These are phyloP conservation scores for Micrasema minimum DNA, from an alignment of 1,140 invertebrate genomes.

Conservation along the genomic window DNA sequence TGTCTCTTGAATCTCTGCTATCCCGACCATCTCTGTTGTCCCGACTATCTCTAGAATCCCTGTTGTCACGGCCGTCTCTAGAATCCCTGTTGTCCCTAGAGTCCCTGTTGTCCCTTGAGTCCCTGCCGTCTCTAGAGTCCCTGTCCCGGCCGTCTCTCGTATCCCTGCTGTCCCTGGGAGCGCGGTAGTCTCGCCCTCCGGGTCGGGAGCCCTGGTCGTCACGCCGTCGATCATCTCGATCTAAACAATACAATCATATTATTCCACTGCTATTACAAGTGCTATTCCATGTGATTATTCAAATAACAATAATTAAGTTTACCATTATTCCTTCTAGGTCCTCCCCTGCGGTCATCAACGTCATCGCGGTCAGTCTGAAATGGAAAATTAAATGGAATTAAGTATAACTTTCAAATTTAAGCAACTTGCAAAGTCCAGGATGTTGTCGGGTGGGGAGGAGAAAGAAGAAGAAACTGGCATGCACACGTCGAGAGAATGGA, in stretches of 20 bases:
- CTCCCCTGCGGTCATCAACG: constrained; percentile 47
- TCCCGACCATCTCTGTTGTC: constrained; percentile 46
- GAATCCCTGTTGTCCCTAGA: constrained; percentile 45
- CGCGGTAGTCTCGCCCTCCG: constrained; percentile 38
- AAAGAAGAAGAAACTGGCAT: too few species aligned
- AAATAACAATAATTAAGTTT: neutral
- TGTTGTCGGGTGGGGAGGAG: too few species aligned
- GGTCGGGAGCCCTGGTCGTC: constrained; percentile 36
- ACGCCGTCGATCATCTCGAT: constrained; percentile 28
- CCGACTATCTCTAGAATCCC: constrained; percentile 49
- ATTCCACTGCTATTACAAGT: too few species aligned
- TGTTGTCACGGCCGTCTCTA: constrained; percentile 52
- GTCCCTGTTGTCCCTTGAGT: constrained; percentile 32
- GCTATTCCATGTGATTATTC: too few species aligned
- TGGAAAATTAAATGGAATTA: too few species aligned
- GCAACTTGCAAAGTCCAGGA: too few species aligned
- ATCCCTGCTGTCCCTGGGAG: constrained; percentile 42
- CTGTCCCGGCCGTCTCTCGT: constrained; percentile 30
- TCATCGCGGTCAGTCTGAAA: constrained; percentile 58
- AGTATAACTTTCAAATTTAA: too few species aligned
- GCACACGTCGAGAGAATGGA: too few species aligned
- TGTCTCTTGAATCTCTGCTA: constrained; percentile 54
- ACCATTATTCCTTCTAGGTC: constrained; percentile 37
- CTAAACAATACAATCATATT: neutral
- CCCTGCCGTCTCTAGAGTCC: constrained; percentile 39